phyloP scores from a whole-genome alignment of 2,797 vertebrate species.

The Amblyopsis hoosieri region DNA sequence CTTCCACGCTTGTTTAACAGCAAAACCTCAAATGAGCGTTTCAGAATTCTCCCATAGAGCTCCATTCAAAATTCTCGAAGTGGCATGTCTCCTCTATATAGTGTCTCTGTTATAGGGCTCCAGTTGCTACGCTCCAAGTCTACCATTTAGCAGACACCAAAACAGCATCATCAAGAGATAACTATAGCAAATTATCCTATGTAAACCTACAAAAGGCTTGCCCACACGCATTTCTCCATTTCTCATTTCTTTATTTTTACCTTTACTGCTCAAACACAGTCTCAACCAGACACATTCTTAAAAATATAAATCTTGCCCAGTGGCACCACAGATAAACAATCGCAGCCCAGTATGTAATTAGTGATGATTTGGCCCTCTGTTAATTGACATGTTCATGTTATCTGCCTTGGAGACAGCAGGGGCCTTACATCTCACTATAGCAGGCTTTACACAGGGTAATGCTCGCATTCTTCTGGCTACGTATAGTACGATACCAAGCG shows the following conservation, averaged over 20 bases:
- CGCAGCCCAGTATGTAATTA: slow-evolving; percentile 62
- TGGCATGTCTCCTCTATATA: too few species aligned
- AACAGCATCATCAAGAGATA: too few species aligned
- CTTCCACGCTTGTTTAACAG: too few species aligned
- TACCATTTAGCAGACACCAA: too few species aligned
- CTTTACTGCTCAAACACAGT: neutral
- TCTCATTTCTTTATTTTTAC: neutral
- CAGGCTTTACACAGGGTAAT: slow-evolving; percentile 47
- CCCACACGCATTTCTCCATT: neutral
- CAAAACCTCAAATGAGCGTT: too few species aligned
- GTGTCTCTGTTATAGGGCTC: too few species aligned
- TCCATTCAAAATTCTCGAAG: too few species aligned
- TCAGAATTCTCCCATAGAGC: too few species aligned
- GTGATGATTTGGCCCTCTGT: slow-evolving; percentile 49
- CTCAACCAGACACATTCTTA: slow-evolving; percentile 27
- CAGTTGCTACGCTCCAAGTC: too few species aligned
- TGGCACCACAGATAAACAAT: slow-evolving; percentile 33
- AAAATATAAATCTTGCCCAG: slow-evolving; percentile 35
- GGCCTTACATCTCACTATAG: slow-evolving; percentile 49
- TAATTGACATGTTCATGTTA: slow-evolving; percentile 62
- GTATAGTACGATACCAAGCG: slow-evolving; percentile 54
- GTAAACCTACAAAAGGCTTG: neutral
- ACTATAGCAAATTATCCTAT: too few species aligned
- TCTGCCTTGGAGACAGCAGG: slow-evolving; percentile 62
- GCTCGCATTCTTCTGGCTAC: slow-evolving; percentile 28